These are phyloP conservation scores for Patella vulgata DNA, from an alignment of 1,140 invertebrate species.

Conservation along the genomic window DNA sequence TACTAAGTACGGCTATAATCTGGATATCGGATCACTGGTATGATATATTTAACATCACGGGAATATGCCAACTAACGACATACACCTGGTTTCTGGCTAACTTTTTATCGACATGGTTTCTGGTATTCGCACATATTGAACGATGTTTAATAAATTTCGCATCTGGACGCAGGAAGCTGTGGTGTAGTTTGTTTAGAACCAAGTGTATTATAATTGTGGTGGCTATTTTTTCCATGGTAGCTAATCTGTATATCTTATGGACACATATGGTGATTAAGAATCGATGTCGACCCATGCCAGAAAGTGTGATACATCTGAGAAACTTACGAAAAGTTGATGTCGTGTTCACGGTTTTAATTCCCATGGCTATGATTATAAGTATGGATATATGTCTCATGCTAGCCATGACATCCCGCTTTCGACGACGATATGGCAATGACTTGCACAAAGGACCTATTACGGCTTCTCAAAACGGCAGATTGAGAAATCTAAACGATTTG, in stretches of 20 bases:
- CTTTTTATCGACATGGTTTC: constrained; percentile 13
- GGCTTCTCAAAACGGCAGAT: neutral
- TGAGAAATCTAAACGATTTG: neutral
- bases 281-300: neutral
- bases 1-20: constrained; percentile 18
- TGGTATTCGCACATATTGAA: constrained; percentile 14
- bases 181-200: constrained; percentile 17
- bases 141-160: constrained; percentile 6
- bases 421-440: neutral
- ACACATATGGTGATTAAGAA: constrained; percentile 11
- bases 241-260: constrained; percentile 15
- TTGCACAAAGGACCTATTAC: neutral
- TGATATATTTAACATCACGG: constrained; percentile 31
- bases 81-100: constrained; percentile 29
- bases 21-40: constrained; percentile 25
- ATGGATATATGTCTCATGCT: constrained; percentile 4
- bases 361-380: neutral
- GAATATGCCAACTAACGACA: constrained; percentile 35
- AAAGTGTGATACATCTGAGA: constrained; percentile 2
- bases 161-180: neutral
- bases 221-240: constrained; percentile 12
- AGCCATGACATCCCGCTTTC: neutral
- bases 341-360: constrained; percentile 9
- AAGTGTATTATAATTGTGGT: constrained; percentile 14
- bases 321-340: neutral